Percentiles rank a stretch among this genome's conserved stretches.
These are phyloP conservation scores for Gortyna flavago DNA, from an alignment of 2,888 invertebrate genomes.

Conservation along the genomic window DNA sequence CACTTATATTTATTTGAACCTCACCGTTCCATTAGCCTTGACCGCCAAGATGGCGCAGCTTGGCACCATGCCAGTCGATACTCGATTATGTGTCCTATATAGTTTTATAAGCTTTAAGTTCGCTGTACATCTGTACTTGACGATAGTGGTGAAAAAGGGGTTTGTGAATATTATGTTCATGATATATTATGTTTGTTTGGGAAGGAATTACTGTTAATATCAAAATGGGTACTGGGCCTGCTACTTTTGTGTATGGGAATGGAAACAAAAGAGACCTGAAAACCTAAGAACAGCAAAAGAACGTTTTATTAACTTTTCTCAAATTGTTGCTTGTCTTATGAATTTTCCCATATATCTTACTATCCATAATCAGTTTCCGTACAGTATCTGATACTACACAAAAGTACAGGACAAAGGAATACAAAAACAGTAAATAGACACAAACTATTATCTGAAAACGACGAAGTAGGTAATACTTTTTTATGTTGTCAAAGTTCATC, in stretches of 20 bases:
- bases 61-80: constrained; percentile 63
- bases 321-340: background rate
- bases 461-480: background rate
- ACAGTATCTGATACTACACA: background rate
- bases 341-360: background rate
- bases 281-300: no score
- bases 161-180: constrained; percentile 8
- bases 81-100: constrained; percentile 39
- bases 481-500: background rate
- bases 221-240: background rate
- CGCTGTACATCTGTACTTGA: constrained; percentile 10
- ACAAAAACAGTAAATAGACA: background rate
- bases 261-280: background rate
- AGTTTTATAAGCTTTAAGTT: constrained; percentile 40
- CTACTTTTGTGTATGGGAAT: background rate
- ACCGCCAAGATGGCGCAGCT: constrained; percentile 53
- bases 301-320: background rate
- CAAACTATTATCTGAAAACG: background rate
- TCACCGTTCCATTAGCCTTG: constrained; percentile 58
- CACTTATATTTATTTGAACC: constrained; percentile 47
- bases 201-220: background rate
- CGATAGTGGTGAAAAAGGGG: constrained; percentile 1
- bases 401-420: background rate
- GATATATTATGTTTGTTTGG: background rate
- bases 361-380: background rate